These are phyloP conservation scores for Oreochromis spilurus DNA, from an alignment of 2,113 vertebrate genomes.

Conservation along the genomic window DNA sequence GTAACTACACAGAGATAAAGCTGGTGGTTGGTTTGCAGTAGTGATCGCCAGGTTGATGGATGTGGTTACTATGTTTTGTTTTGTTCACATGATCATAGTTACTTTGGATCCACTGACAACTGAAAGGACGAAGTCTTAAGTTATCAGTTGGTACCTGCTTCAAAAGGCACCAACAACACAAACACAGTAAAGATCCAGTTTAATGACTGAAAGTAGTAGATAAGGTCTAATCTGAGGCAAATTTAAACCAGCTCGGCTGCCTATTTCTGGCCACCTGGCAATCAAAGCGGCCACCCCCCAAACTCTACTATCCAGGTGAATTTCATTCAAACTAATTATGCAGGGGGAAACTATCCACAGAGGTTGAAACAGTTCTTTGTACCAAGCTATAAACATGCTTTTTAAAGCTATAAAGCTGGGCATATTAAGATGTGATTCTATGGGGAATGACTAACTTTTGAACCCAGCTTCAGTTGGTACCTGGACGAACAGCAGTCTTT, in stretches of 20 bases:
- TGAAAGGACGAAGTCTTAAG: not conserved
- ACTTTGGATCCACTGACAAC: not conserved
- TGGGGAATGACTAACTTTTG: not conserved
- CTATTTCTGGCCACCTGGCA: not conserved
- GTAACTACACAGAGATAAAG: not conserved
- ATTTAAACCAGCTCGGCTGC: not conserved
- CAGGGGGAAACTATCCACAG: rapidly evolving
- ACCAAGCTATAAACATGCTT: not conserved
- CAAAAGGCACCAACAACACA: not conserved
- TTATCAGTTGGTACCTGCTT: not conserved
- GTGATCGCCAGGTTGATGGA: not conserved
- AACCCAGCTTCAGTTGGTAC: not conserved
- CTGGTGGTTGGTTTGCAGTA: not conserved
- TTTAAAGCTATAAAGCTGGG: not conserved
- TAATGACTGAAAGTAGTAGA: not conserved
- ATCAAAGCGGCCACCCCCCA: not conserved
- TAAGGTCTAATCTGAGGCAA: not conserved
- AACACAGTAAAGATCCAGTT: not conserved
- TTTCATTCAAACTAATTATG: not conserved
- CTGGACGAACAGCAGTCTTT: not conserved
- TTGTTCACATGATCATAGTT: not conserved
- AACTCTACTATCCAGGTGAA: not conserved
- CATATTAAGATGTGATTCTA: not conserved
- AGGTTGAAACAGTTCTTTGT: not conserved
- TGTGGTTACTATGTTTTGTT: not conserved